Evolutionary conservation across 2,797 vertebrate species (phyloP).

Genomic region (Anabas testudineus): DNA sequence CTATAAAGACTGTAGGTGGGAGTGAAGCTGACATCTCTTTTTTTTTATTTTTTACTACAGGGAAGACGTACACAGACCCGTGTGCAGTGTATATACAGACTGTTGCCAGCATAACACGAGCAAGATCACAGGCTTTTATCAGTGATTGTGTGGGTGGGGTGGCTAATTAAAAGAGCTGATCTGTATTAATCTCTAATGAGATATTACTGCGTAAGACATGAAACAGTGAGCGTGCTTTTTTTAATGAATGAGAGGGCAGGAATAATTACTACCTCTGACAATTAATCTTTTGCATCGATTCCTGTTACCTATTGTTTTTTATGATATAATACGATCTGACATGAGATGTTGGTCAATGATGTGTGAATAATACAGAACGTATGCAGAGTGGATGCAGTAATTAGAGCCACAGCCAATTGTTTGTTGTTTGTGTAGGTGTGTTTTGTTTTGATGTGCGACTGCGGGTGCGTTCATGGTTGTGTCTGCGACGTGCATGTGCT

Average conservation of each 20-base stretch:
- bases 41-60: slow-evolving; percentile 15
- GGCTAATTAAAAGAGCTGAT: slow-evolving; percentile 75
- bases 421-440: slow-evolving; percentile 7
- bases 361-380: neutral
- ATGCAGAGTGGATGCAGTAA: slow-evolving; percentile 33
- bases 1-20: slow-evolving; percentile 22
- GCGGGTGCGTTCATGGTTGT: neutral
- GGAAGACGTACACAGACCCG: slow-evolving; percentile 9
- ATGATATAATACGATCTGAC: slow-evolving; percentile 36
- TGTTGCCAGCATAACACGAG: slow-evolving; percentile 28
- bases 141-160: slow-evolving; percentile 49
- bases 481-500: slow-evolving; percentile 11
- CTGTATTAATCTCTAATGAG: slow-evolving; percentile 74
- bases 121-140: slow-evolving; percentile 63
- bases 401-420: slow-evolving; percentile 17
- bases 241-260: slow-evolving; percentile 63
- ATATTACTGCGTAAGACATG: slow-evolving; percentile 59
- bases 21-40: slow-evolving; percentile 26
- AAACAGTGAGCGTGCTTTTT: slow-evolving; percentile 46
- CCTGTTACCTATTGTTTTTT: slow-evolving; percentile 46
- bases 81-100: neutral
- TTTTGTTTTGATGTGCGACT: neutral
- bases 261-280: slow-evolving; percentile 51
- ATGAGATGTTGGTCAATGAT: slow-evolving; percentile 11
- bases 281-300: slow-evolving; percentile 58